phyloP scores from a whole-genome alignment of 2,113 vertebrate genomes.

The Pelusios castaneus region DNA sequence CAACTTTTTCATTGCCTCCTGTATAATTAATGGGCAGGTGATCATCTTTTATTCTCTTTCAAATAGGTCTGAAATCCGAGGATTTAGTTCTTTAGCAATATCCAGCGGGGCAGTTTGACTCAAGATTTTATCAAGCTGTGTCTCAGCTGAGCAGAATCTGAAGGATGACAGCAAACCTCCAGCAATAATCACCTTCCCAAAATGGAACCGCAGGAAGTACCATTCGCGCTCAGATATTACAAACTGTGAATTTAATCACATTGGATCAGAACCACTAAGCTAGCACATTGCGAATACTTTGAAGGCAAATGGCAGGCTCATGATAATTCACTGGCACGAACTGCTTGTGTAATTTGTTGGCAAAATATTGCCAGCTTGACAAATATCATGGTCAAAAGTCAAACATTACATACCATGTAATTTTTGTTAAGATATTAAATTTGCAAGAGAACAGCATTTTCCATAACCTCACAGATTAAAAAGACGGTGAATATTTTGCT shows the following conservation, averaged over 20 bases:
- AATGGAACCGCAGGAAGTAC: neutral
- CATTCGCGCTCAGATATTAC: neutral
- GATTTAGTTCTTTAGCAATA: neutral
- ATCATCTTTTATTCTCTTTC: neutral
- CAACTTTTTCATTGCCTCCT: accelerated
- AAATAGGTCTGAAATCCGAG: neutral
- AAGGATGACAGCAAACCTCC: neutral
- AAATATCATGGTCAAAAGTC: neutral
- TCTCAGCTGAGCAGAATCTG: accelerated
- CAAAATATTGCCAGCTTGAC: neutral
- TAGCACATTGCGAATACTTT: neutral
- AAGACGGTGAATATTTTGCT: conserved; percentile 9
- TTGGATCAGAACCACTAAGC: neutral
- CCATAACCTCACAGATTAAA: conserved; percentile 24
- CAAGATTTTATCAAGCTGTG: neutral
- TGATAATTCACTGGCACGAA: neutral
- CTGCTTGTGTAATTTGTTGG: neutral
- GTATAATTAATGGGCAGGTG: accelerated
- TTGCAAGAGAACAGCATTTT: conserved; percentile 10
- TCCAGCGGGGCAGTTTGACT: neutral
- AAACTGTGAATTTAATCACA: neutral
- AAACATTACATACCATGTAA: neutral
- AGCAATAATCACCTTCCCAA: neutral
- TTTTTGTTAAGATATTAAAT: conserved; percentile 6
- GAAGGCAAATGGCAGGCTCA: conserved; percentile 1